Percentiles rank a stretch among this genome's conserved stretches.
Conservation (phyloP, 2,888 invertebrate genomes). For the Polyommatus iphigenia region DNA sequence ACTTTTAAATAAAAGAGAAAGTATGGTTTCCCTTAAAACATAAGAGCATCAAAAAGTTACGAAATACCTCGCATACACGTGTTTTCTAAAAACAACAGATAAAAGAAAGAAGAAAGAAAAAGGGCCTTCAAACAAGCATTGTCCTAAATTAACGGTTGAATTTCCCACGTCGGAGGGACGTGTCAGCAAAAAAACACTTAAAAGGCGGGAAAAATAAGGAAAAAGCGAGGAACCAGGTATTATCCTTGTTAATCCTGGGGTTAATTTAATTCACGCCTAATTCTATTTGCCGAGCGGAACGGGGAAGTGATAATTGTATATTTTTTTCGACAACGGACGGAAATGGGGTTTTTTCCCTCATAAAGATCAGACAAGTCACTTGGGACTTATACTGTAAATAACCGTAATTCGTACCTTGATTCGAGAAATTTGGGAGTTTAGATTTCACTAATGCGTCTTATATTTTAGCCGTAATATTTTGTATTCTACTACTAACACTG, state of each 20-base stretch:
- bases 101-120: conserved; percentile 49
- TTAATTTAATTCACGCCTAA: conserved; percentile 79
- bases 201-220: conserved; percentile 66
- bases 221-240: conserved; percentile 68
- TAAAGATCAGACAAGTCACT: conserved; percentile 37
- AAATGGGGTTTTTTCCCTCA: conserved; percentile 51
- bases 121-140: conserved; percentile 45
- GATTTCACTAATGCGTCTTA: conserved; percentile 40
- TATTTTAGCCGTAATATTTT: conserved; percentile 22
- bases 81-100: conserved; percentile 33
- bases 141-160: conserved; percentile 57
- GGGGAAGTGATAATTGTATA: conserved; percentile 77
- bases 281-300: conserved; percentile 77
- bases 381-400: background rate
- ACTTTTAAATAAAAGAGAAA: background rate
- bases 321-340: conserved; percentile 61
- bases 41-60: conserved; percentile 30
- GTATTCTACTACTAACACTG: background rate
- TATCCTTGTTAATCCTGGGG: conserved; percentile 78
- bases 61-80: conserved; percentile 5
- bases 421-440: background rate
- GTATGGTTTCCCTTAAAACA: background rate
- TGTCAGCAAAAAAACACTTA: conserved; percentile 56
- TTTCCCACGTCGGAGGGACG: conserved; percentile 54
- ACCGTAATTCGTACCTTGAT: background rate